Evolutionary conservation across 2,797 vertebrate species (phyloP), one percentile per base, ranked within the genome.

Genomic region (Ceryle rudis): DNA sequence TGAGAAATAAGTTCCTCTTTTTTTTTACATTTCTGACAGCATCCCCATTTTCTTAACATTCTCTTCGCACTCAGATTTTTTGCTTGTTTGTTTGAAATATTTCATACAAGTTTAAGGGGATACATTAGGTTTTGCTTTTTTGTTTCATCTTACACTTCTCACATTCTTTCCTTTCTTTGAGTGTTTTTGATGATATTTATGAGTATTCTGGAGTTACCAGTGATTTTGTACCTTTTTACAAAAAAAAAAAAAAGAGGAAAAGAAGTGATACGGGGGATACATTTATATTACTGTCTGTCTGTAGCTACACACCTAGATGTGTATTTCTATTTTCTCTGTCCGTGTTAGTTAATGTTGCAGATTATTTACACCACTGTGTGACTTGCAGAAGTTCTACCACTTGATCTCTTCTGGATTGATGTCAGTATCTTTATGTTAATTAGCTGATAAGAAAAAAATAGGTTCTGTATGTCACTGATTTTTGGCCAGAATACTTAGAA

Each of bases 221-320:
- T 31, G 25, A 51, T 67, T 18, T 58, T 44, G 22, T 72, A 25
- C 6, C 6, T 26, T 89, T 81, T 35, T 20, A n/a, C 15, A 29
- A 51, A 51, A 51, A 49, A 49, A 26, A 49, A 66, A 23, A 31
- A 9, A 51, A 47, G 10, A 20, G 19, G 5, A 69, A 73, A 65
- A 19, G 11, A 39, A 37, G 15, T 16, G 57, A 8, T 17, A 9
- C 19, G 78, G 28, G 19, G 35, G 20, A 31, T 44, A 21, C 18
- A 14, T 35, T 51, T 65, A 4, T 5, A 2, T 49, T 52, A 1
- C 20, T 54, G 0, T 42, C 0, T 66, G 10, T 23, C 31, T 42
- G 29, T 22, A 66, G 33, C 57, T 64, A 3, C 46, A 16, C 10
- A 6, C 51, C 10, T 55, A 1, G 20, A 1, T 22, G 15, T 35